Base-by-base conservation (phyloP, 2,797 vertebrate genomes). In the Tiaroga cobitis region DNA sequence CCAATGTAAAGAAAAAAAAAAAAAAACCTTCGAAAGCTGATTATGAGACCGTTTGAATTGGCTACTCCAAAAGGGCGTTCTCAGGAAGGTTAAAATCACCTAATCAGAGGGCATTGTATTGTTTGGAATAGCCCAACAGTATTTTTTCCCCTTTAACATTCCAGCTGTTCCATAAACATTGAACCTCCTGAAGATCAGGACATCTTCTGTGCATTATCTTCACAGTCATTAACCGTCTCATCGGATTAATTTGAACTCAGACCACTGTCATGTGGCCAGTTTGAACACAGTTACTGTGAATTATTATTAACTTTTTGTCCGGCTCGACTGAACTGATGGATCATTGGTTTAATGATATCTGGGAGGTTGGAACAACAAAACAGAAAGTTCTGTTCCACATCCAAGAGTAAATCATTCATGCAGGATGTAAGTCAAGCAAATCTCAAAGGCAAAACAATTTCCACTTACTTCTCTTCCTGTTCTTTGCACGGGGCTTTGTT, bases 81-180 rank as follows among this genome's bases (percentile, higher is more conserved):
- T 63, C 19, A 11, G 1, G 51, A 32, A 24, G 8, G 11, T 82
- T 61, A 29, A 32, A 26, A 82, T 32, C 37, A 56, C 15, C 32
- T 61, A 51, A n/a, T 16, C 5, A 16, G n/a, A 72, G 70, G 3
- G 32, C 21, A 75, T 75, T 10, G 54, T 63, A 24, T 74, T 74
- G 69, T 74, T 61, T 85, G 39, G 7, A 61, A 68, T 49, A 63
- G n/a, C 37, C 68, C 10, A 65, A 72, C 34, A 65, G 73, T 67
- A 81, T 77, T 85, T 61, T 85, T 51, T 24, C 21, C 19, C 67
- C 68, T 69, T 82, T 37, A 68, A 78, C 29, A 70, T 7, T 81
- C 63, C 26, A 69, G 37, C 18, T 76, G 29, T 76, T 76, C 18
- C 19, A 79, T 68, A 63, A 85, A 87, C 51, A 84, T 3, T 24